Evolutionary conservation across 2,888 invertebrate genomes (phyloP).

Genomic region (Caenorhabditis virilis): DNA sequence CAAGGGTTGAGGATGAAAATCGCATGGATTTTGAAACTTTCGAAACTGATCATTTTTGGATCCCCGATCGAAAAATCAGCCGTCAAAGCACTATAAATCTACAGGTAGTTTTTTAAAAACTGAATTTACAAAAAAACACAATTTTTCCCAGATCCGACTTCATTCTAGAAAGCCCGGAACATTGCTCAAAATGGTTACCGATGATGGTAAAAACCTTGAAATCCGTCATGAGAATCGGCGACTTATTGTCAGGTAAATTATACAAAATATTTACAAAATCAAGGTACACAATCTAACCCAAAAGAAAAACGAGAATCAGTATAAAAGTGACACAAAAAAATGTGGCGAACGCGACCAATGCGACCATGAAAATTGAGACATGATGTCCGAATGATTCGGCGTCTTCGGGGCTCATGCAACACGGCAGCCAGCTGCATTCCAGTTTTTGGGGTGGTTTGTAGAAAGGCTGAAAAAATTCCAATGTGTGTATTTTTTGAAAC

Average conservation of each 20-base stretch:
- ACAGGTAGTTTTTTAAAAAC: background rate
- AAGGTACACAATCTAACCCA: conserved; percentile 37
- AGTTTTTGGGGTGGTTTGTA: too few relatives aligned
- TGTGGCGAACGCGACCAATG: conserved; percentile 56
- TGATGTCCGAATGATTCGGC: conserved; percentile 56
- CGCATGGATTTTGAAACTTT: too few relatives aligned
- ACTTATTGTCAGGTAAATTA: conserved; percentile 37
- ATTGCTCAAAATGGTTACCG: conserved; percentile 22
- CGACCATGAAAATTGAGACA: conserved; percentile 59
- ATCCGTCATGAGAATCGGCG: conserved; percentile 32
- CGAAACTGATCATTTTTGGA: too few relatives aligned
- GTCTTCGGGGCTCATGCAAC: conserved; percentile 55
- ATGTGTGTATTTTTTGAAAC: too few relatives aligned
- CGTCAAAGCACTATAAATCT: background rate
- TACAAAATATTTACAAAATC: conserved; percentile 1
- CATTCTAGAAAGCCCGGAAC: conserved; percentile 12
- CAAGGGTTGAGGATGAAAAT: conserved; percentile 5
- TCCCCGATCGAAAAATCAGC: conserved; percentile 3
- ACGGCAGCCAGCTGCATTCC: conserved; percentile 54
- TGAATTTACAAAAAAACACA: background rate
- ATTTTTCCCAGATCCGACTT: background rate
- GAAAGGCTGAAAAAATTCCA: too few relatives aligned
- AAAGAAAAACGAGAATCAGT: conserved; percentile 54
- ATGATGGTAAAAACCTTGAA: conserved; percentile 24
- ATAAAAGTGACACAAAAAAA: conserved; percentile 60